Evolutionary conservation across 1,140 invertebrate genomes (phyloP).

Genomic region (Lasioglossum baleicum): DNA sequence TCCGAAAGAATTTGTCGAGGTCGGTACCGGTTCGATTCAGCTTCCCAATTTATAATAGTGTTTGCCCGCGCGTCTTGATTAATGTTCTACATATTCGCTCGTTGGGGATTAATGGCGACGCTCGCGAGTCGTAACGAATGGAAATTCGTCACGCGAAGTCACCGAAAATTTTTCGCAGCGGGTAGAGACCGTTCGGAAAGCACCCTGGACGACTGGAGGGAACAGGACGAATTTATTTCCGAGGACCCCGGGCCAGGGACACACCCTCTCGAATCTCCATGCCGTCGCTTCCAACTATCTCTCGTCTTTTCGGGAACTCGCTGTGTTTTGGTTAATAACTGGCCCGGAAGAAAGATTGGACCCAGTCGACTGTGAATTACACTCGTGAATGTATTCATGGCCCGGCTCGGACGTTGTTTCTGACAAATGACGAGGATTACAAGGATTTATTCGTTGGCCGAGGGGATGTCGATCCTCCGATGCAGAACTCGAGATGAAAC

Average conservation of each 20-base stretch:
- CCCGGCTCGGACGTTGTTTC: not conserved
- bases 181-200: slow-evolving; percentile 7
- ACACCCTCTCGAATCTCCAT: slow-evolving; percentile 44
- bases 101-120: slow-evolving; percentile 22
- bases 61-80: slow-evolving; percentile 21
- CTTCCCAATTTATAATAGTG: slow-evolving; percentile 25
- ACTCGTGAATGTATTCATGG: slow-evolving; percentile 2
- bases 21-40: not conserved
- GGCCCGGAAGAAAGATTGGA: slow-evolving; percentile 11
- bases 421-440: slow-evolving; percentile 7
- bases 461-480: not conserved
- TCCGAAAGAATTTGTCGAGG: not conserved
- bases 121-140: slow-evolving; percentile 32
- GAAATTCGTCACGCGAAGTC: slow-evolving; percentile 45
- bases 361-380: not conserved
- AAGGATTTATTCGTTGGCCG: not conserved
- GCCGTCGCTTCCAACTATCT: not conserved
- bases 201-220: not conserved
- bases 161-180: slow-evolving; percentile 24
- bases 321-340: not conserved
- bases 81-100: slow-evolving; percentile 4
- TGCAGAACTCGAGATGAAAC: not conserved
- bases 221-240: slow-evolving; percentile 35
- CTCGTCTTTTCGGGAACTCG: slow-evolving; percentile 7
- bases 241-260: slow-evolving; percentile 3